Percentiles rank a stretch among this genome's conserved stretches.
Conservation (phyloP, 2,113 vertebrate species). For the Polypterus senegalus region DNA sequence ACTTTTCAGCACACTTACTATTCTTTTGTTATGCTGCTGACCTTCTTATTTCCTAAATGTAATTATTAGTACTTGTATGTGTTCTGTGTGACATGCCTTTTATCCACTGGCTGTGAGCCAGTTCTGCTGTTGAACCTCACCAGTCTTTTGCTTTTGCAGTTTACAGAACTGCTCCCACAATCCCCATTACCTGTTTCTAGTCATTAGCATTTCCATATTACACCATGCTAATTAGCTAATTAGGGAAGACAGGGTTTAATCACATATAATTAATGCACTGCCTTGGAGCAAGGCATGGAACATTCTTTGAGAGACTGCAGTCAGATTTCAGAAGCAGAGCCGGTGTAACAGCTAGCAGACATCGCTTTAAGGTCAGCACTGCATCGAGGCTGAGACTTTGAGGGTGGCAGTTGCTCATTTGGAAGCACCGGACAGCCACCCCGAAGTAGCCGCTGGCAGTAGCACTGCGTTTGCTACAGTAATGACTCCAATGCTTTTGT, state of each 20-base stretch:
- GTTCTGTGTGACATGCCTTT: constrained; percentile 6
- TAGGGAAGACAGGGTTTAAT: constrained; percentile 20
- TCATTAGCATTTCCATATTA: constrained; percentile 16
- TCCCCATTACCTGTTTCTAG: constrained; percentile 12
- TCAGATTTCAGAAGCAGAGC: constrained; percentile 6
- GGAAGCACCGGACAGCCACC: too few species aligned
- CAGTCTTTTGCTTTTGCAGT: not conserved
- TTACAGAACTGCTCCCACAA: not conserved
- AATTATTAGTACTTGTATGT: too few species aligned
- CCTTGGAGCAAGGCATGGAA: constrained; percentile 13
- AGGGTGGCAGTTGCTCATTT: too few species aligned
- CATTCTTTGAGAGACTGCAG: constrained; percentile 8
- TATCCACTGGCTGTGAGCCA: not conserved
- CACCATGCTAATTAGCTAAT: constrained; percentile 17
- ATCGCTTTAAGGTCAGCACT: not conserved
- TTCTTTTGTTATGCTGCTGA: too few species aligned
- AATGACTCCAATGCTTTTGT: too few species aligned
- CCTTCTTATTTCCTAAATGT: too few species aligned
- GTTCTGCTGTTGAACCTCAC: constrained; percentile 9
- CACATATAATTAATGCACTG: constrained; percentile 14
- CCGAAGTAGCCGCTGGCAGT: too few species aligned
- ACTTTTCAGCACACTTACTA: too few species aligned
- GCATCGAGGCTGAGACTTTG: too few species aligned
- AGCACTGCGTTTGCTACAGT: too few species aligned
- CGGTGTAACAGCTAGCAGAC: not conserved